phyloP scores from a whole-genome alignment of 2,888 invertebrate genomes.

The Selenia dentaria region DNA sequence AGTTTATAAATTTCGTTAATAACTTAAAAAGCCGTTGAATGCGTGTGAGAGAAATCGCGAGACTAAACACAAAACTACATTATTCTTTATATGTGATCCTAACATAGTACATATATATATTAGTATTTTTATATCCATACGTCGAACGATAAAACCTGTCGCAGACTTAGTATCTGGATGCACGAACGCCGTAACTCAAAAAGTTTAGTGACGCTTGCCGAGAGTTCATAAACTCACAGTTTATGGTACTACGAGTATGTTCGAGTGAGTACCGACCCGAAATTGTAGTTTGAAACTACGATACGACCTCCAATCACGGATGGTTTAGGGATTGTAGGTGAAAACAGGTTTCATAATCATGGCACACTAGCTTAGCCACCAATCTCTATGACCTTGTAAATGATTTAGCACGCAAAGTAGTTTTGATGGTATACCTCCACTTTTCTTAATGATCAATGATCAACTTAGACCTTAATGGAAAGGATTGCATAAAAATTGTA shows the following conservation, averaged over 20 bases:
- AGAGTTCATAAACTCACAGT: constrained; percentile 24
- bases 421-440: too few relatives aligned
- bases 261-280: neutral
- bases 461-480: too few relatives aligned
- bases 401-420: too few relatives aligned
- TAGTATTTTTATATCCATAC: constrained; percentile 66
- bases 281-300: neutral
- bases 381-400: too few relatives aligned
- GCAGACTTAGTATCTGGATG: constrained; percentile 53
- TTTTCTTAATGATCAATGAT: too few relatives aligned
- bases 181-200: constrained; percentile 68
- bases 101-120: constrained; percentile 32
- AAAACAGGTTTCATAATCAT: too few relatives aligned
- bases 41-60: constrained; percentile 64
- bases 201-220: constrained; percentile 38
- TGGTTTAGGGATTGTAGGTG: too few relatives aligned
- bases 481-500: too few relatives aligned
- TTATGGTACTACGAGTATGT: constrained; percentile 2
- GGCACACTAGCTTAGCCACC: too few relatives aligned
- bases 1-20: constrained; percentile 14
- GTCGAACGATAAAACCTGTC: constrained; percentile 58
- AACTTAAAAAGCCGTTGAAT: constrained; percentile 48
- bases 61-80: constrained; percentile 58
- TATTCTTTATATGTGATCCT: constrained; percentile 37
- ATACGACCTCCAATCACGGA: neutral